Evolutionary conservation across 2,797 vertebrate species (phyloP), one percentile per base, ranked within the genome.

Genomic region (Cossypha dichroa): DNA sequence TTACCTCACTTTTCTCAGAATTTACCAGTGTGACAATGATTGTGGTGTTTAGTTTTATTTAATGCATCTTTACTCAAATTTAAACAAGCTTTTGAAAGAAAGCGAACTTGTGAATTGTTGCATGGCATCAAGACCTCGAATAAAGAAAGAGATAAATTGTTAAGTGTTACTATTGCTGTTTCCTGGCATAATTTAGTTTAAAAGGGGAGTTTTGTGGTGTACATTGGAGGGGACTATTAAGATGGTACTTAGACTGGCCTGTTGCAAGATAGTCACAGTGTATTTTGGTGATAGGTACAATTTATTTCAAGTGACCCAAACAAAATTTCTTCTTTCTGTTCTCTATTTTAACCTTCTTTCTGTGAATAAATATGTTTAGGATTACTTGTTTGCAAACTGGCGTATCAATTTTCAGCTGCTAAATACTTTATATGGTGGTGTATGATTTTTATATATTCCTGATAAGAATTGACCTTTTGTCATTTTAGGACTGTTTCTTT

Each of bases 61-160:
- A 52, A 52, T 13, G 56, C 5, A 7, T 34, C 45, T 56, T 70
- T 31, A 12, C 15, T 48, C 33, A 55, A 48, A 40, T 80, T 68
- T 45, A 68, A 75, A 18, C 28, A 55, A 84, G 23, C 5, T 20
- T 91, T 54, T 43, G 17, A 48, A 85, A 70, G 33, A 67, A 63
- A 36, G 1, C 0, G 1, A 52, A 29, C 18, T 52, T 82, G 6
- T 11, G 8, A 45, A 64, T 45, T 4, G 22, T 14, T 0, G 0
- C 6, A 12, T 8, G 31, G 15, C 25, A 49, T 11, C 7, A 38
- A 9, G 8, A 52, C 9, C 19, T 84, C 52, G 88, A 80, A 62
- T 58, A 74, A 67, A 11, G 11, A 77, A 78, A 41, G 9, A 34
- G 60, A 85, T 36, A 33, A 75, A 60, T 11, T 19, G 9, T 41